phyloP scores from a whole-genome alignment of 2,888 invertebrate genomes.

The Chymomyza procnemis region DNA sequence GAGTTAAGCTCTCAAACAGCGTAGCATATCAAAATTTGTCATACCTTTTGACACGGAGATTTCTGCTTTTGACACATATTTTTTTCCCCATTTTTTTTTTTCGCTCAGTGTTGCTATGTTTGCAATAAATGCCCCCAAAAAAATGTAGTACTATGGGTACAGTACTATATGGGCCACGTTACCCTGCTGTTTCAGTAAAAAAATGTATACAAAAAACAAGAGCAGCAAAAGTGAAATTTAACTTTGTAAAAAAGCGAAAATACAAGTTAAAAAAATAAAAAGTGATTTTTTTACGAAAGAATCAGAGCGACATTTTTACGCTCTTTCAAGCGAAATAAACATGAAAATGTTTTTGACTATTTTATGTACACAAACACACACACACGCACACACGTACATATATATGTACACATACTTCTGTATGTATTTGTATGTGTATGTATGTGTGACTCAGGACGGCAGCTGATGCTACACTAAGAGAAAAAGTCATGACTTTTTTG shows the following conservation, averaged over 20 bases:
- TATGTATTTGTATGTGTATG: not conserved
- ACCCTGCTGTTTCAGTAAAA: not conserved
- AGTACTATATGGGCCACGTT: not conserved
- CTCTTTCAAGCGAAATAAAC: conserved; percentile 73
- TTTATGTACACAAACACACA: conserved; percentile 36
- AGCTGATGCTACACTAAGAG: not conserved
- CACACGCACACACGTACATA: conserved; percentile 3
- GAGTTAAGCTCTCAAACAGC: not conserved
- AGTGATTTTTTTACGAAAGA: conserved; percentile 34
- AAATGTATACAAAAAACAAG: not conserved
- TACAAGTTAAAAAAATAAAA: conserved; percentile 24
- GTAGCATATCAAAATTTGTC: not conserved
- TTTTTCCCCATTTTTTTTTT: not conserved
- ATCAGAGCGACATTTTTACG: conserved; percentile 63
- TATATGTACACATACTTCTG: not conserved
- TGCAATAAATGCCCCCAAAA: conserved; percentile 37
- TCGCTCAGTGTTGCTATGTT: conserved; percentile 9
- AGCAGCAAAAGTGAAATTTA: conserved; percentile 44
- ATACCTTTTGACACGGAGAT: not conserved
- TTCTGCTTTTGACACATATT: conserved; percentile 13
- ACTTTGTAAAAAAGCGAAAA: conserved; percentile 20
- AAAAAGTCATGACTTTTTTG: no score
- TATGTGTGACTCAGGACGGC: not conserved
- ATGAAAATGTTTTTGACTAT: conserved; percentile 60
- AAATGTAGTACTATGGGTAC: not conserved